These are phyloP conservation scores for Nephrotoma guestfalica DNA, from an alignment of 2,888 invertebrate genomes.

Conservation along the genomic window DNA sequence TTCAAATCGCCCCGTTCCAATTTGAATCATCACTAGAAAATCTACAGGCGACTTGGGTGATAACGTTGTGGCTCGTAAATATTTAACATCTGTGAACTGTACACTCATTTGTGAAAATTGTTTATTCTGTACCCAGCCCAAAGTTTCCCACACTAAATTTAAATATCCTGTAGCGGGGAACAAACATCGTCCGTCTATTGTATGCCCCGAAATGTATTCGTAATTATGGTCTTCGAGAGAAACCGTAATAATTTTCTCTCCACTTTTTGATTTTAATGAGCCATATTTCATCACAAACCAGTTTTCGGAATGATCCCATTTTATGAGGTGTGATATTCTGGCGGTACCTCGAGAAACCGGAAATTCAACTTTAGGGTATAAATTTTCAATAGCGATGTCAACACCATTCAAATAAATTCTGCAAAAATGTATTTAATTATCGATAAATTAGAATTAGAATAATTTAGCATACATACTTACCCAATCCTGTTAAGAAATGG, in stretches of 20 bases:
- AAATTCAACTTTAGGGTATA: constrained; percentile 61
- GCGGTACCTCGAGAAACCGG: constrained; percentile 81
- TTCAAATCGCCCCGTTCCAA: constrained; percentile 44
- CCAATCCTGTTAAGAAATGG: constrained; percentile 31
- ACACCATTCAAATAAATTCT: constrained; percentile 66
- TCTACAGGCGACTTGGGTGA: constrained; percentile 41
- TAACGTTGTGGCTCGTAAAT: constrained; percentile 70
- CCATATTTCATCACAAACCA: constrained; percentile 58
- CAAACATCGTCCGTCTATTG: constrained; percentile 48
- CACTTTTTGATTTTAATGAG: constrained; percentile 32
- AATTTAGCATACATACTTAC: constrained; percentile 23
- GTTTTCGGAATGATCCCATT: constrained; percentile 74
- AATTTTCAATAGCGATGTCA: constrained; percentile 53
- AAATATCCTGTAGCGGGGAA: constrained; percentile 77
- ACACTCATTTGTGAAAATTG: constrained; percentile 17
- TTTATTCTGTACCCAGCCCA: constrained; percentile 44
- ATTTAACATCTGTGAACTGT: constrained; percentile 67
- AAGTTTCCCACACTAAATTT: constrained; percentile 61
- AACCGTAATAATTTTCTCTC: constrained; percentile 46
- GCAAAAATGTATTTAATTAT: constrained; percentile 14
- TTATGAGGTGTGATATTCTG: constrained; percentile 67
- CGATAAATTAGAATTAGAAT: no score
- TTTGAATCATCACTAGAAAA: constrained; percentile 41
- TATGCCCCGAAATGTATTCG: constrained; percentile 62
- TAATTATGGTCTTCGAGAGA: constrained; percentile 47